Percentiles rank a stretch among this genome's conserved stretches.
Evolutionary conservation across 2,888 invertebrate species (phyloP).

Genomic region (Netelia inedita): DNA sequence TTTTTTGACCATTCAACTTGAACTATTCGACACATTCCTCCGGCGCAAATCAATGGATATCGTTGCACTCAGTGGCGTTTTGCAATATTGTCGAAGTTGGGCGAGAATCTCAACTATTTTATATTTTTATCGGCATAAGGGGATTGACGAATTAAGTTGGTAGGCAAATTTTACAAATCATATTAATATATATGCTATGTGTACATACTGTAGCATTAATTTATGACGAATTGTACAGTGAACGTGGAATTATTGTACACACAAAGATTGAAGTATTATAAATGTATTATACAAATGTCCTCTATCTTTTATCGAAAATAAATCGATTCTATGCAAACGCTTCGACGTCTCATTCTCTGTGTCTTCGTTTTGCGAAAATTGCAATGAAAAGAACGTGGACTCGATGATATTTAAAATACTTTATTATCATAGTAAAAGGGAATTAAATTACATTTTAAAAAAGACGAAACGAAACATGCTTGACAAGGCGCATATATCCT

Average conservation of each 20-base stretch:
- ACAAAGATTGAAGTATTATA: conserved; percentile 45
- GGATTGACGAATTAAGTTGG: conserved; percentile 30
- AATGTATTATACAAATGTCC: conserved; percentile 58
- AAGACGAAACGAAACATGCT: conserved; percentile 15
- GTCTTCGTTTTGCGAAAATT: neutral
- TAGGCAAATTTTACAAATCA: conserved; percentile 38
- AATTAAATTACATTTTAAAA: conserved; percentile 68
- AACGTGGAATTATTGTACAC: conserved; percentile 39
- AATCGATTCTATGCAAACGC: conserved; percentile 40
- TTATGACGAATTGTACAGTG: conserved; percentile 47
- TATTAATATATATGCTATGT: conserved; percentile 36
- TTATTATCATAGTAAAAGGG: conserved; percentile 73
- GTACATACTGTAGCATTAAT: conserved; percentile 38
- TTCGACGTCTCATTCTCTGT: neutral
- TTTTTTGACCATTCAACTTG: conserved; percentile 9
- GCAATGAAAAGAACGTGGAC: neutral
- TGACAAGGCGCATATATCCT: conserved; percentile 3
- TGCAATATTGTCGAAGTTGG: conserved; percentile 28
- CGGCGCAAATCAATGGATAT: conserved; percentile 2
- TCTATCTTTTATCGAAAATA: conserved; percentile 57
- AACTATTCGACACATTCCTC: conserved; percentile 59
- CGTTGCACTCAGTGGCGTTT: conserved; percentile 27
- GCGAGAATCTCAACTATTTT: conserved; percentile 25
- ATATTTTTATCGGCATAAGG: conserved; percentile 30
- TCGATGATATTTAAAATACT: conserved; percentile 73